Evolutionary conservation across 2,888 invertebrate genomes (phyloP).

Genomic region (Eulithis prunata): DNA sequence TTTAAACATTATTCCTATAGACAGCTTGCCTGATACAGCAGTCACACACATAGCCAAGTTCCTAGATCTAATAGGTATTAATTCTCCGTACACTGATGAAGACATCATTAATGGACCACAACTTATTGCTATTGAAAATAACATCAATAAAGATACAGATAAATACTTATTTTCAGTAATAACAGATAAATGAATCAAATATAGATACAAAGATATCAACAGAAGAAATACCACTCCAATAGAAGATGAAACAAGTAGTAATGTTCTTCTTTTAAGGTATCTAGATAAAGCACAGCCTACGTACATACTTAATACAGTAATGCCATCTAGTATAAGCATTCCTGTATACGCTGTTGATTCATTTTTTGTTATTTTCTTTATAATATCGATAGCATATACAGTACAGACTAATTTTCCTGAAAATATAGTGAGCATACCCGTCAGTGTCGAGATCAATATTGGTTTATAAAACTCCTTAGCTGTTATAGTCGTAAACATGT

Average conservation of each 20-base stretch:
- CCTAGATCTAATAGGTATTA: conserved; percentile 49
- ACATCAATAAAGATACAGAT: conserved; percentile 43
- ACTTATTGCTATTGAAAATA: conserved; percentile 50
- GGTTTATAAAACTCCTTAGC: conserved; percentile 54
- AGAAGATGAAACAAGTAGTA: conserved; percentile 45
- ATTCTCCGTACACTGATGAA: conserved; percentile 46
- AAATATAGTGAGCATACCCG: conserved; percentile 39
- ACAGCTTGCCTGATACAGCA: conserved; percentile 29
- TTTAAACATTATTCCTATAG: conserved; percentile 43
- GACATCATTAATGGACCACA: conserved; percentile 52
- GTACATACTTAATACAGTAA: conserved; percentile 56
- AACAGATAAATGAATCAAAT: conserved; percentile 41
- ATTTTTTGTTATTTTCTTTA: conserved; percentile 52
- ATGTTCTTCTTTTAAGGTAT: conserved; percentile 45
- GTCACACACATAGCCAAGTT: conserved; percentile 43
- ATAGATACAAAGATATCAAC: conserved; percentile 47
- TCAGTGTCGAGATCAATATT: conserved; percentile 37
- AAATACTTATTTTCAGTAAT: conserved; percentile 46
- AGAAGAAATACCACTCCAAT: conserved; percentile 45
- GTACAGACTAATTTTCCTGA: conserved; percentile 56
- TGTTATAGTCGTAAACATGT: conserved; percentile 33
- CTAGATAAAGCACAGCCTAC: conserved; percentile 45
- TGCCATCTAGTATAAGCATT: conserved; percentile 59
- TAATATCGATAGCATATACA: conserved; percentile 56
- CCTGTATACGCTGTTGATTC: conserved; percentile 53